Percentiles rank a stretch among this genome's conserved stretches.
phyloP scores from a whole-genome alignment of 2,113 vertebrate species.

The Rissa tridactyla region DNA sequence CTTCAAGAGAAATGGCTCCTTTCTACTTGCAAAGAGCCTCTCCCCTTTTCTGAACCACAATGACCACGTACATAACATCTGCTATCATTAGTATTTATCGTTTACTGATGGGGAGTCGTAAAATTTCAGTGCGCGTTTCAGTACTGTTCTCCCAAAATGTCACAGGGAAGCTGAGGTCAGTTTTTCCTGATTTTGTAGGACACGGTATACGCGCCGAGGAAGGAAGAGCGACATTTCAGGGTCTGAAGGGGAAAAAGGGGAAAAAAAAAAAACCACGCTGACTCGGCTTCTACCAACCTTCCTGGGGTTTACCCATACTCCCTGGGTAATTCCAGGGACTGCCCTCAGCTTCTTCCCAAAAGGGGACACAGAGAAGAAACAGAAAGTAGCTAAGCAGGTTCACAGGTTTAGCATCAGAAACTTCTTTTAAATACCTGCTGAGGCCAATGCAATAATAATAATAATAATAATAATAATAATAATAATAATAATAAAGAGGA shows the following conservation, averaged over 20 bases:
- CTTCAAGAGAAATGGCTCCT: not conserved
- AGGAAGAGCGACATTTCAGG: not conserved
- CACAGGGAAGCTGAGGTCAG: not conserved
- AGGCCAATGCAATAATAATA: not conserved
- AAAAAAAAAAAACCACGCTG: not conserved
- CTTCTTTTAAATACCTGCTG: not conserved
- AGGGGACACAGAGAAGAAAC: not conserved
- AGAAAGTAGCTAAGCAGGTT: not conserved
- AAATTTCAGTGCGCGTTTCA: constrained; percentile 24
- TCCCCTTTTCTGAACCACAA: not conserved
- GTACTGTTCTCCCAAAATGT: not conserved
- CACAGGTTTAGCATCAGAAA: not conserved
- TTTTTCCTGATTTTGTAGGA: not conserved
- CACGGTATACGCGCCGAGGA: not conserved
- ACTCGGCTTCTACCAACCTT: not conserved
- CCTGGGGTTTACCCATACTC: not conserved
- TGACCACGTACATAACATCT: not conserved
- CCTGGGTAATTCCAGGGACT: not conserved
- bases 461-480: too few relatives aligned
- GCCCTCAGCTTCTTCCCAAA: not conserved
- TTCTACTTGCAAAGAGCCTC: not conserved
- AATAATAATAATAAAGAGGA: not conserved
- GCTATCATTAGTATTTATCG: not conserved
- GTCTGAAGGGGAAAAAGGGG: not conserved
- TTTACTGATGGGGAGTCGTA: not conserved